A percentile compares a stretch with the other conserved stretches of the same genome.
These are phyloP conservation scores for Schrankia costaestrigalis DNA, from an alignment of 2,888 invertebrate genomes.

Conservation along the genomic window DNA sequence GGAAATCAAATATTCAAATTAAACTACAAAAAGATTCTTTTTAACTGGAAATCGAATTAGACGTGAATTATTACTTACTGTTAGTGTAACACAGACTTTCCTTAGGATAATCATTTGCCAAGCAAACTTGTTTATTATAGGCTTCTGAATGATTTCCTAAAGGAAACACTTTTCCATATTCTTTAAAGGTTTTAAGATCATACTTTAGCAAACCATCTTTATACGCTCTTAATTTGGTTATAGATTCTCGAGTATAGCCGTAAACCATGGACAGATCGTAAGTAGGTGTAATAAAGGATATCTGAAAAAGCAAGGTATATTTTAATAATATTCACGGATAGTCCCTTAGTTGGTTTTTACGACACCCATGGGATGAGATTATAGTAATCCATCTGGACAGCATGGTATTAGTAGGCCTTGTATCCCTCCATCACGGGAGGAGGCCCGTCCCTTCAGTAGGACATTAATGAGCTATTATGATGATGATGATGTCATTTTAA, in stretches of 20 bases:
- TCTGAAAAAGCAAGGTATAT: slow-evolving; percentile 8
- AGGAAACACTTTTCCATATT: slow-evolving; percentile 6
- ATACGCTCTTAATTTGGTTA: neutral
- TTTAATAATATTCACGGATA: too few species aligned
- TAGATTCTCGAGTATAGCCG: neutral
- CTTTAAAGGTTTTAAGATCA: neutral
- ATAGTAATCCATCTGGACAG: too few species aligned
- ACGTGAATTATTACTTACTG: neutral
- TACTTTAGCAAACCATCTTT: slow-evolving; percentile 3
- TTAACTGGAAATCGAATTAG: neutral
- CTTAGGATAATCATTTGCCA: neutral
- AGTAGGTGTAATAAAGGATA: slow-evolving; percentile 8
- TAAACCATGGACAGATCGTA: slow-evolving; percentile 15
- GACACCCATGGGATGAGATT: too few species aligned
- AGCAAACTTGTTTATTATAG: neutral
- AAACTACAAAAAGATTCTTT: neutral
- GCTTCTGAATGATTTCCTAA: neutral
- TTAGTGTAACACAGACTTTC: slow-evolving; percentile 1
- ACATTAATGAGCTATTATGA: too few species aligned
- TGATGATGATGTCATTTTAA: too few species aligned
- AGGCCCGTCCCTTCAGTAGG: too few species aligned
- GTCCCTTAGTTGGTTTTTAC: too few species aligned
- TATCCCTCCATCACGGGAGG: too few species aligned
- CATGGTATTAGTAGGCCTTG: too few species aligned
- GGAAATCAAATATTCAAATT: neutral